Percentiles rank a stretch among this genome's conserved stretches.
These are phyloP conservation scores for Microcebus lehilahytsara DNA, from an alignment of 2,113 vertebrate genomes.

Conservation along the genomic window DNA sequence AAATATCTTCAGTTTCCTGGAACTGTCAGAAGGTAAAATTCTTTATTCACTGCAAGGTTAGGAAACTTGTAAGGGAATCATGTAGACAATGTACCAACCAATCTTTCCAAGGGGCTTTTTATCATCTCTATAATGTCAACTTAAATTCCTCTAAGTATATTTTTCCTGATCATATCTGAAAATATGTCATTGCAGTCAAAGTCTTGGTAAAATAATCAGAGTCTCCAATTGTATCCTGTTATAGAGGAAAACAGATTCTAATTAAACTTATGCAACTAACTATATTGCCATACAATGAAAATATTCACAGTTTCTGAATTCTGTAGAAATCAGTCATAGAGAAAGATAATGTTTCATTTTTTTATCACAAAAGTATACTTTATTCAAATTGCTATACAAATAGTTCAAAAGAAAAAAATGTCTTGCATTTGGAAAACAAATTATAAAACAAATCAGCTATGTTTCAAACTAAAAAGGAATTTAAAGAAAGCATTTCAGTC, in stretches of 20 bases:
- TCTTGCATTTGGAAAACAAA: background rate
- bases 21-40: background rate
- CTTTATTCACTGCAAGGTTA: background rate
- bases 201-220: background rate
- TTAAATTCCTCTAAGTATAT: background rate
- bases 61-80: background rate
- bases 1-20: background rate
- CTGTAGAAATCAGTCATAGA: background rate
- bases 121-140: background rate
- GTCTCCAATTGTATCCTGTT: background rate
- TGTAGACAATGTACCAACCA: background rate
- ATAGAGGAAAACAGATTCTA: background rate
- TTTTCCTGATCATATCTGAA: background rate
- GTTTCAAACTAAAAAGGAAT: background rate
- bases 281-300: background rate
- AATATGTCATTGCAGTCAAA: background rate
- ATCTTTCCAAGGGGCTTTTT: background rate
- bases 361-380: background rate
- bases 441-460: background rate
- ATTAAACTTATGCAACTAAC: background rate
- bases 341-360: background rate
- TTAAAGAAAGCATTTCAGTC: background rate
- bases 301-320: background rate
- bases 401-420: background rate
- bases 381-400: background rate